phyloP scores from a whole-genome alignment of 2,797 vertebrate species.

The Macropus fuliginosus region DNA sequence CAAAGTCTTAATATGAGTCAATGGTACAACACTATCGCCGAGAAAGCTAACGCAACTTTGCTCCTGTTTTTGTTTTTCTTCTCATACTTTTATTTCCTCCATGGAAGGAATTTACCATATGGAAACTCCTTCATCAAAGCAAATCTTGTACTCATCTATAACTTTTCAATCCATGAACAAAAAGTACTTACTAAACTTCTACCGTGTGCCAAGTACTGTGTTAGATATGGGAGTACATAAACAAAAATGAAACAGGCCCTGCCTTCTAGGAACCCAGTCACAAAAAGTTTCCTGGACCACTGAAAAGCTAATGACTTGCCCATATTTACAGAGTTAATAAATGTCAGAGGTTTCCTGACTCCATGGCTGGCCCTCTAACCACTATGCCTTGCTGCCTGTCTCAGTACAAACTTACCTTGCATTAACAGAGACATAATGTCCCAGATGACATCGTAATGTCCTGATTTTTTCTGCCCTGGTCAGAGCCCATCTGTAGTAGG shows the following conservation, averaged over 20 bases:
- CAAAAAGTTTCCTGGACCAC: not conserved
- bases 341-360: not conserved
- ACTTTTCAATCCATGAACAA: not conserved
- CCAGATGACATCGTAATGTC: not conserved
- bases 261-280: not conserved
- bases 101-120: not conserved
- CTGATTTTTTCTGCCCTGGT: not conserved
- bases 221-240: not conserved
- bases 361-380: not conserved
- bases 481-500: not conserved
- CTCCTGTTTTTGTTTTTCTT: not conserved
- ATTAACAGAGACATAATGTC: not conserved
- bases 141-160: not conserved
- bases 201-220: not conserved
- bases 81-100: not conserved
- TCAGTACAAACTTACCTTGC: not conserved
- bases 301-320: not conserved
- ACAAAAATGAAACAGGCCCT: not conserved
- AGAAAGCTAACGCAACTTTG: not conserved
- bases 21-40: not conserved
- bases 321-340: not conserved
- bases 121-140: not conserved
- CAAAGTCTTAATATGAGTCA: not conserved
- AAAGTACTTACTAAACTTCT: not conserved
- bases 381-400: not conserved